A percentile compares a stretch with the other conserved stretches of the same genome.
phyloP scores from a whole-genome alignment of 2,888 invertebrate genomes.

The Lycocerus yunnanus region DNA sequence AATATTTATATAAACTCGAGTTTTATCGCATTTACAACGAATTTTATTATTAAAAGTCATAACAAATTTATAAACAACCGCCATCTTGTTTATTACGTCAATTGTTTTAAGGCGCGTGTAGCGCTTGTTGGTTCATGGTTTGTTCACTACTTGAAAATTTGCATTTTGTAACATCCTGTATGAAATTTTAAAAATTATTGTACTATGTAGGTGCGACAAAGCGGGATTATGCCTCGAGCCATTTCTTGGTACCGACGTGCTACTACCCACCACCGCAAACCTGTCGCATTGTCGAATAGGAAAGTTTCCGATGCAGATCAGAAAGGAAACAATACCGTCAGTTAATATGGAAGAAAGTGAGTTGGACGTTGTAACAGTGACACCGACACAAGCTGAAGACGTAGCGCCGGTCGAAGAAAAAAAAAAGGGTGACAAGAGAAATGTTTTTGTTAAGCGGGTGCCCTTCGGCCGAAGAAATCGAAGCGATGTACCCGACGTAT shows the following conservation, averaged over 20 bases:
- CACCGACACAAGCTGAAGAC: neutral
- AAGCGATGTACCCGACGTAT: neutral
- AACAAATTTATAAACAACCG: neutral
- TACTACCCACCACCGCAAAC: no score
- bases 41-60: neutral
- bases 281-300: neutral
- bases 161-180: neutral
- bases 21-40: neutral
- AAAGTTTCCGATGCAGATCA: neutral
- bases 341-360: neutral
- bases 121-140: neutral
- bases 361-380: neutral
- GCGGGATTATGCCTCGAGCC: neutral
- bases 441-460: neutral
- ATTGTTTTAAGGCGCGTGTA: neutral
- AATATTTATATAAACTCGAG: neutral
- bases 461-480: neutral
- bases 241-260: neutral
- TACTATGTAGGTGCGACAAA: no score
- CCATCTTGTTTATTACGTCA: neutral
- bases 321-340: neutral
- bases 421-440: neutral
- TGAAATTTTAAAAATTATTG: neutral
- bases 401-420: neutral
- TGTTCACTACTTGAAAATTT: neutral